A percentile compares a stretch with the other conserved stretches of the same genome.
Evolutionary conservation across 2,888 invertebrate species (phyloP).

Genomic region (Microctonus hyperodae): DNA sequence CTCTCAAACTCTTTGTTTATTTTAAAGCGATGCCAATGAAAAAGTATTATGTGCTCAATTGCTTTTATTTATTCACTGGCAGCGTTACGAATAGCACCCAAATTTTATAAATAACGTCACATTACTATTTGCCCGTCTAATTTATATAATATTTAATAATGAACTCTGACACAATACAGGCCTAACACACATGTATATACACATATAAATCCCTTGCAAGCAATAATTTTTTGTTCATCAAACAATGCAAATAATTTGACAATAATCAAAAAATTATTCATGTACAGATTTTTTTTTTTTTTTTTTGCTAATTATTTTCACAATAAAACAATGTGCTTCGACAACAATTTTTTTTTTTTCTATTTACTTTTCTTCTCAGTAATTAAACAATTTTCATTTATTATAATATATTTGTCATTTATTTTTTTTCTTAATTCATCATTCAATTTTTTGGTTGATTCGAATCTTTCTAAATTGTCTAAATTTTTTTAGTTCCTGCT

Average conservation of each 20-base stretch:
- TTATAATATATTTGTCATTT: background rate
- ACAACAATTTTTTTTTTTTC: background rate
- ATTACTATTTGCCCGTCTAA: background rate
- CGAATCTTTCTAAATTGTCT: background rate
- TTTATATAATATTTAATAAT: background rate
- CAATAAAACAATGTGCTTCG: background rate
- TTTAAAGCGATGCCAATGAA: background rate
- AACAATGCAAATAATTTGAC: background rate
- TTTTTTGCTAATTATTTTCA: background rate
- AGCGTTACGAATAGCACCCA: background rate
- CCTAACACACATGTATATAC: background rate
- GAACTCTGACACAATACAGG: background rate
- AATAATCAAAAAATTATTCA: background rate
- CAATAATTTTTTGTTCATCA: background rate
- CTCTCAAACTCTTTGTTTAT: no score
- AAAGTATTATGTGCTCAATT: background rate
- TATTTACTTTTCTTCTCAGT: background rate
- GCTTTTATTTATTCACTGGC: background rate
- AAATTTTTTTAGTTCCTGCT: background rate
- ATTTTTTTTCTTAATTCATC: background rate
- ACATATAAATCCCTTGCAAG: background rate
- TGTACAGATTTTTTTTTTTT: conserved; percentile 14
- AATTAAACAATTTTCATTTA: background rate
- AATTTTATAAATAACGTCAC: background rate
- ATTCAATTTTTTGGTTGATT: conserved; percentile 11